Conservation (phyloP, 2,888 invertebrate species). For the Meteorus colon region DNA sequence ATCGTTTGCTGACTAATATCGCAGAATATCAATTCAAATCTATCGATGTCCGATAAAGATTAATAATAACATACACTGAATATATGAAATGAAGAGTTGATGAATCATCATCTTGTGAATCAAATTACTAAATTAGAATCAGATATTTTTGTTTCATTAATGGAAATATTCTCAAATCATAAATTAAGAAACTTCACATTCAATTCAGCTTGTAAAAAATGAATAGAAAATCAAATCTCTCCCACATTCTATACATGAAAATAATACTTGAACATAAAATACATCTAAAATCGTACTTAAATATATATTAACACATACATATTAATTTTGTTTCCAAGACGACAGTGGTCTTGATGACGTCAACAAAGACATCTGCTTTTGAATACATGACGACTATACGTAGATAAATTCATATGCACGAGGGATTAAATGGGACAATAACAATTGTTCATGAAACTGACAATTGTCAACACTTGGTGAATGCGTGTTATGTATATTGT, state of each 20-base stretch:
- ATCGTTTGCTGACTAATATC: background rate
- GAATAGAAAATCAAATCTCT: too few species aligned
- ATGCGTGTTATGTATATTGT: background rate
- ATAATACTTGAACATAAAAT: too few species aligned
- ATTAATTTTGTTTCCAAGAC: background rate
- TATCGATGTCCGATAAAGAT: background rate
- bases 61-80: too few species aligned
- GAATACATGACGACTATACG: background rate
- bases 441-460: conserved; percentile 9
- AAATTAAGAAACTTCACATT: too few species aligned
- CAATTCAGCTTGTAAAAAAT: too few species aligned
- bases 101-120: too few species aligned
- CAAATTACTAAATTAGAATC: too few species aligned
- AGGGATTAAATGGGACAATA: conserved; percentile 9
- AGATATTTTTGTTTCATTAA: too few species aligned
- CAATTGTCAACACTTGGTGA: background rate
- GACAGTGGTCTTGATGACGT: background rate
- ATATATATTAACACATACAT: background rate
- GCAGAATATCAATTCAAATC: background rate
- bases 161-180: too few species aligned
- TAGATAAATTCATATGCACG: background rate
- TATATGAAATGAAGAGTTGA: too few species aligned
- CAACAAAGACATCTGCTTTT: background rate
- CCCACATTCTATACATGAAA: too few species aligned
- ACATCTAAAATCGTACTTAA: background rate